phyloP scores from a whole-genome alignment of 2,888 invertebrate genomes.

The Xiphydria camelus region DNA sequence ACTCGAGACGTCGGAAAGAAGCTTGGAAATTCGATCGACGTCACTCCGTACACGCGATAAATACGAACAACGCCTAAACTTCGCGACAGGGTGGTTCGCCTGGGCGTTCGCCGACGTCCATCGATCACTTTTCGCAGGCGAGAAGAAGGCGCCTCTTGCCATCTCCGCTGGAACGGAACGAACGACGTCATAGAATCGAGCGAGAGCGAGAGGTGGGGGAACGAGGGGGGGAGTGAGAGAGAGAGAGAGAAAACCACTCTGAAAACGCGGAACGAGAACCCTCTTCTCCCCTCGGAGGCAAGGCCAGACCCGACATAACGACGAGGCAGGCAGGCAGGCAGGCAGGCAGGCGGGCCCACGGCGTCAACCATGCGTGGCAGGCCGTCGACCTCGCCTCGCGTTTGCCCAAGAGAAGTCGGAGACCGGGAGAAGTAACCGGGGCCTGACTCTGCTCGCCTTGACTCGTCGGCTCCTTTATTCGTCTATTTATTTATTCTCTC shows the following conservation, averaged over 20 bases:
- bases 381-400: conserved; percentile 27
- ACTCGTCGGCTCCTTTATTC: conserved; percentile 5
- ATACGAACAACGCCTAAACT: conserved; percentile 26
- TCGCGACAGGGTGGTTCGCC: too few relatives aligned
- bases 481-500: conserved; percentile 20
- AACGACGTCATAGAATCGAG: conserved; percentile 9
- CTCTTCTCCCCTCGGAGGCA: conserved; percentile 20
- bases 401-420: conserved; percentile 5
- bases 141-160: conserved; percentile 17
- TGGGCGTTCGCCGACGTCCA: conserved; percentile 9
- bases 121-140: conserved; percentile 20
- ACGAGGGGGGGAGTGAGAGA: conserved; percentile 1
- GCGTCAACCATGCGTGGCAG: conserved; percentile 55
- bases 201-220: neutral
- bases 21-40: too few relatives aligned
- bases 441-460: conserved; percentile 9
- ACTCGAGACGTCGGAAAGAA: too few relatives aligned
- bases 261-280: conserved; percentile 1
- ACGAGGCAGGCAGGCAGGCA: neutral
- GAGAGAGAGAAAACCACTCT: neutral
- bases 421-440: neutral
- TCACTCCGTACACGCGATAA: conserved; percentile 27
- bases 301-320: conserved; percentile 18
- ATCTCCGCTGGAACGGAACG: conserved; percentile 17
- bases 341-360: conserved; percentile 8